Percentiles rank a stretch among this genome's conserved stretches.
Conservation (phyloP, 2,888 invertebrate species). For the Synanthedon myopaeformis region DNA sequence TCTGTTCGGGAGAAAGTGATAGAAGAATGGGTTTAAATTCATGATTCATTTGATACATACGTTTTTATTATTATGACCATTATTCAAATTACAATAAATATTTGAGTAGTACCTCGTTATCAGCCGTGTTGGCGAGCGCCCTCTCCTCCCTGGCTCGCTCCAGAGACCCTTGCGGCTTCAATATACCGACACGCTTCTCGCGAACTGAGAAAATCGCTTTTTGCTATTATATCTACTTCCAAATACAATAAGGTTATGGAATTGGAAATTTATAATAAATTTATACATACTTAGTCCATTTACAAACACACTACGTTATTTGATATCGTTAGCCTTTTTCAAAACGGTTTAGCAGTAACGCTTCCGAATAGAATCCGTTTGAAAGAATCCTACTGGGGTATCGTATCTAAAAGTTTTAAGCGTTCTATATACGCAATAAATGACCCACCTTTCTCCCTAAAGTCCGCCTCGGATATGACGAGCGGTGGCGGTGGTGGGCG, state of each 20-base stretch:
- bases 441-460: constrained; percentile 50
- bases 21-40: no score
- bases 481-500: constrained; percentile 30
- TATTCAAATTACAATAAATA: not conserved
- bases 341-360: no score
- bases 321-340: no score
- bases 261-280: no score
- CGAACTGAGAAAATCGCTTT: constrained; percentile 31
- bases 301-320: no score
- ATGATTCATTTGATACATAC: not conserved
- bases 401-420: not conserved
- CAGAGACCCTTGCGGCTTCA: constrained; percentile 79
- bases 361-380: no score
- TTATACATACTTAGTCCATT: no score
- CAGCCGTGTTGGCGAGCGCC: constrained; percentile 45
- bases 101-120: constrained; percentile 21
- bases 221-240: no score
- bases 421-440: no score
- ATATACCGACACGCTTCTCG: constrained; percentile 73
- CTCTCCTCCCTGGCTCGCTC: constrained; percentile 76
- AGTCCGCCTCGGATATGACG: constrained; percentile 61
- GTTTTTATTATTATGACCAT: no score
- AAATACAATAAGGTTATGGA: no score
- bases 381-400: no score
- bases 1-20: not conserved